A percentile compares a stretch with the other conserved stretches of the same genome.
phyloP scores from a whole-genome alignment of 2,888 invertebrate species.

The Rhagonycha fulva region DNA sequence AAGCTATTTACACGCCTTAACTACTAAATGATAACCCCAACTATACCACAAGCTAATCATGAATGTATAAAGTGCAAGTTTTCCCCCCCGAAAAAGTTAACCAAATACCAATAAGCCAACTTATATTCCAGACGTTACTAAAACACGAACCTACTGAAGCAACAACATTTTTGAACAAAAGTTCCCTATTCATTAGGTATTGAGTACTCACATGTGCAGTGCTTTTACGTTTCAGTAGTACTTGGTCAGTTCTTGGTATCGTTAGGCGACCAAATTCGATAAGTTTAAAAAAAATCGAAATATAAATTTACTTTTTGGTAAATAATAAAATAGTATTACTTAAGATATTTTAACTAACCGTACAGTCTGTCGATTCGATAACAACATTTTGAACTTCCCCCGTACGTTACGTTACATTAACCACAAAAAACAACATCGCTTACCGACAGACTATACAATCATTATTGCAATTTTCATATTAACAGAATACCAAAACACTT shows the following conservation, averaged over 20 bases:
- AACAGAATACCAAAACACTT: neutral
- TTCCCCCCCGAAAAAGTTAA: neutral
- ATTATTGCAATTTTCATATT: neutral
- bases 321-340: neutral
- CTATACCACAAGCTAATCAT: neutral
- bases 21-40: slow-evolving; percentile 4
- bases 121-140: slow-evolving; percentile 1
- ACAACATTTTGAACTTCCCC: neutral
- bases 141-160: neutral
- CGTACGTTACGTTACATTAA: neutral
- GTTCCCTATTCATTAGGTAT: neutral
- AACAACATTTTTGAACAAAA: neutral
- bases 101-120: slow-evolving; percentile 2
- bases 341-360: neutral
- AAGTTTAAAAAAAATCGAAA: neutral
- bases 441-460: neutral
- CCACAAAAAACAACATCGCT: neutral
- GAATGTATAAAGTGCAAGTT: neutral
- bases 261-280: neutral
- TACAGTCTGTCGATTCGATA: neutral
- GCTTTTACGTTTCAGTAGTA: slow-evolving; percentile 18
- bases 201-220: neutral
- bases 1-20: slow-evolving; percentile 38
- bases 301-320: neutral
- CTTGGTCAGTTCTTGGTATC: slow-evolving; percentile 27